A percentile compares a stretch with the other conserved stretches of the same genome.
Conservation (phyloP, 2,888 invertebrate genomes). For the Mythimna lalbum region DNA sequence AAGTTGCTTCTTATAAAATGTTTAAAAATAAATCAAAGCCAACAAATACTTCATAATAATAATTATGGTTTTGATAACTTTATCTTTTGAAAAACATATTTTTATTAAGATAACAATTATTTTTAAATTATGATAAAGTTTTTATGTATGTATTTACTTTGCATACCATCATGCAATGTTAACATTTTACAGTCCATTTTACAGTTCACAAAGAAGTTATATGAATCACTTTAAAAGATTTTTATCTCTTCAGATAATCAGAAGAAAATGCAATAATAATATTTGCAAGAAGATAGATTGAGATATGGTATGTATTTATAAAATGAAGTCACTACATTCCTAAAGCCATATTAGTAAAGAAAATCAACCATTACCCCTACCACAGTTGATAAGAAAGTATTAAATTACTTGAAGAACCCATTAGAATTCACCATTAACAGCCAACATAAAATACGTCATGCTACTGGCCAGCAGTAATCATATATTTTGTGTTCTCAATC, state of each 20-base stretch:
- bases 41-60: conserved; percentile 11
- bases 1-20: neutral
- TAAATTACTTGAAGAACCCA: neutral
- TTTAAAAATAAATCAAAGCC: conserved; percentile 21
- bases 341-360: conserved; percentile 22
- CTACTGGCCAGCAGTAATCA: neutral
- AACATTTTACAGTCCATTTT: neutral
- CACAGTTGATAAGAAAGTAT: neutral
- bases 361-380: neutral
- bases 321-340: conserved; percentile 12
- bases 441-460: conserved; percentile 1
- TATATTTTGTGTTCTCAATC: neutral
- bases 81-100: conserved; percentile 29
- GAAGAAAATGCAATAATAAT: conserved; percentile 22
- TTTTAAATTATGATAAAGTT: conserved; percentile 25
- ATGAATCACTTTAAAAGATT: conserved; percentile 1
- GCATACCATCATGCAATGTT: conserved; percentile 32
- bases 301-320: conserved; percentile 11
- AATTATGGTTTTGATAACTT: conserved; percentile 23
- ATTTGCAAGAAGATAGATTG: conserved; percentile 22
- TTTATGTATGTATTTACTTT: conserved; percentile 4
- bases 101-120: conserved; percentile 15
- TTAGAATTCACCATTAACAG: neutral
- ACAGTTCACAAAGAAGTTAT: neutral
- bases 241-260: neutral